A percentile compares a stretch with the other conserved stretches of the same genome.
phyloP scores from a whole-genome alignment of 2,113 vertebrate genomes.

The Balaenoptera acutorostrata region DNA sequence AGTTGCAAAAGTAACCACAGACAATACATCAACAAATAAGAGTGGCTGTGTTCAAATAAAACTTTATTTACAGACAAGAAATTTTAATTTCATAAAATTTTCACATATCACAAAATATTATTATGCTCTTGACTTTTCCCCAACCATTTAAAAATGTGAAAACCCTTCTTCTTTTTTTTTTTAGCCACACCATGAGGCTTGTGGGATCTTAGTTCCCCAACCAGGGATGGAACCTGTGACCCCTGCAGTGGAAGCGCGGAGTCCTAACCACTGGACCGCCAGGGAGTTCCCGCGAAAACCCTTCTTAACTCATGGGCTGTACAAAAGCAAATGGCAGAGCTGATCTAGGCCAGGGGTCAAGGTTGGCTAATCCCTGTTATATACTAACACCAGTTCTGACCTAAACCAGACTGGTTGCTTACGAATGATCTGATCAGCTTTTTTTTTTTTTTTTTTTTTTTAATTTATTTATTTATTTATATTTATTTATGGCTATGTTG shows the following conservation, averaged over 20 bases:
- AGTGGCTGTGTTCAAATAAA: not conserved
- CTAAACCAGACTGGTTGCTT: not conserved
- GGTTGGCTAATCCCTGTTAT: not conserved
- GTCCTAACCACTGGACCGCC: not conserved
- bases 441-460: too few relatives aligned
- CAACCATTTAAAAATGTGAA: not conserved
- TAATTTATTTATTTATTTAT: too few relatives aligned
- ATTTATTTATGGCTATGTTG: too few relatives aligned
- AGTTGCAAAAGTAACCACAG: not conserved
- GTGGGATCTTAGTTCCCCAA: not conserved
- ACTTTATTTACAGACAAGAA: not conserved
- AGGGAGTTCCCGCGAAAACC: not conserved
- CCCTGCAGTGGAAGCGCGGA: not conserved
- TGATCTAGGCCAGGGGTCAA: not conserved
- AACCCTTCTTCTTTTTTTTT: not conserved
- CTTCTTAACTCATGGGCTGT: not conserved
- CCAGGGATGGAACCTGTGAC: not conserved
- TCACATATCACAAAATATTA: not conserved
- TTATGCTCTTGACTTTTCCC: not conserved
- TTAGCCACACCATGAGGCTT: not conserved
- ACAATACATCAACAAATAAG: not conserved
- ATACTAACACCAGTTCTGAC: not conserved
- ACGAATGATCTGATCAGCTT: not conserved
- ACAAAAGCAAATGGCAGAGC: not conserved
- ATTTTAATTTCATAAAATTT: constrained; percentile 1